These are phyloP conservation scores for Caenorhabditis tropicalis DNA, from an alignment of 1,140 invertebrate species.

Conservation along the genomic window DNA sequence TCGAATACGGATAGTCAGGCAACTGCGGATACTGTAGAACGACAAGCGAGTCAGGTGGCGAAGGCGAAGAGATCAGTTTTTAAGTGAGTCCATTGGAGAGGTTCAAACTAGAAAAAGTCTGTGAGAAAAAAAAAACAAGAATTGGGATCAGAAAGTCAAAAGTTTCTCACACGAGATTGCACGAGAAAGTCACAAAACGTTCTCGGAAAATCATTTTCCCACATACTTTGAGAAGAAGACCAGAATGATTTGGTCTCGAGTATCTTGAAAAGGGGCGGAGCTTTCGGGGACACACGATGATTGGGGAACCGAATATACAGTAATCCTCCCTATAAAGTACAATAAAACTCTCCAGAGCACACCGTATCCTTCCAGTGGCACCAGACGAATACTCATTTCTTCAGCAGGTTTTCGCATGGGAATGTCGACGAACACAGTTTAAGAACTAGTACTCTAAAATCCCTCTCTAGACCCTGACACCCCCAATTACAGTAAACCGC, in stretches of 20 bases:
- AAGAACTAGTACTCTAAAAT: background rate
- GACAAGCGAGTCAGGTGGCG: background rate
- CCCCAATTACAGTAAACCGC: background rate
- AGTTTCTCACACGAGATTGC: too few species aligned
- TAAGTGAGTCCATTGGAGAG: slow-evolving; percentile 41
- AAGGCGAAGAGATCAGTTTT: slow-evolving; percentile 22
- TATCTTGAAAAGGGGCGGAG: too few species aligned
- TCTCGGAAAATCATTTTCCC: too few species aligned
- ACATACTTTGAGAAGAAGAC: too few species aligned
- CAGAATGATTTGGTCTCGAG: too few species aligned
- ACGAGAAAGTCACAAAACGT: too few species aligned
- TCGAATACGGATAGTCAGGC: slow-evolving; percentile 45
- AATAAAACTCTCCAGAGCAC: background rate
- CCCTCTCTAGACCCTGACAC: too few species aligned
- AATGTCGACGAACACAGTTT: slow-evolving; percentile 3
- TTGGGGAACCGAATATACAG: background rate
- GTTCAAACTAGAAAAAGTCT: too few species aligned
- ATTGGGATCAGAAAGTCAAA: too few species aligned
- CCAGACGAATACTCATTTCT: background rate
- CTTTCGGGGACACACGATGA: too few species aligned
- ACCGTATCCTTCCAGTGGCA: slow-evolving; percentile 9
- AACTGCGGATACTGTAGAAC: background rate
- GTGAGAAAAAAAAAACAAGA: too few species aligned
- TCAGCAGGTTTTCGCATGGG: slow-evolving; percentile 27
- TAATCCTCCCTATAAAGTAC: background rate